These are phyloP conservation scores for Onychorhynchus coronatus DNA, from an alignment of 2,113 vertebrate species.

Conservation along the genomic window DNA sequence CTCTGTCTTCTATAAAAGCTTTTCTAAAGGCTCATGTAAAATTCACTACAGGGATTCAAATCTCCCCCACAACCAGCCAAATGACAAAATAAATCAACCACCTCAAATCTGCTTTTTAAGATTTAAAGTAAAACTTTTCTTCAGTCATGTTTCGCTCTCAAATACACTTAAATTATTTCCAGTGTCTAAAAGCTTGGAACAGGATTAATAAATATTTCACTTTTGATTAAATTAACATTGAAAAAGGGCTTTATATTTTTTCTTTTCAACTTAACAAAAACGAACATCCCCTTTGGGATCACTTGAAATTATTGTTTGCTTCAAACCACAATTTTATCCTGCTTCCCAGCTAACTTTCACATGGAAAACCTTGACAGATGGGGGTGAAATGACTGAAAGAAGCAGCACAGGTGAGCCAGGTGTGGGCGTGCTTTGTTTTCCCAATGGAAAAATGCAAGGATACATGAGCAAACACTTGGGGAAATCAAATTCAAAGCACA, in stretches of 20 bases:
- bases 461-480: neutral
- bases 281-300: neutral
- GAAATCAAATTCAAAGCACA: neutral
- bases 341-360: neutral
- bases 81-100: conserved; percentile 6
- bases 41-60: neutral
- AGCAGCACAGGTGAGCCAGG: neutral
- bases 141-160: neutral
- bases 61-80: neutral
- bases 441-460: neutral
- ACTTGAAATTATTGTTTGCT: conserved; percentile 1
- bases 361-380: neutral
- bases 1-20: neutral
- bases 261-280: neutral
- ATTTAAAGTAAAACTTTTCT: neutral
- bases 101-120: neutral
- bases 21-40: neutral
- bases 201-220: conserved; percentile 23
- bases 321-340: neutral
- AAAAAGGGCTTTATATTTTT: neutral
- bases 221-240: conserved; percentile 27
- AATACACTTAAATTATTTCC: conserved; percentile 8
- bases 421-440: neutral
- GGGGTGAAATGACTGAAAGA: neutral
- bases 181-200: neutral